Evolutionary conservation across 2,113 vertebrate genomes (phyloP).

Genomic region (Nothoprocta pentlandii): DNA sequence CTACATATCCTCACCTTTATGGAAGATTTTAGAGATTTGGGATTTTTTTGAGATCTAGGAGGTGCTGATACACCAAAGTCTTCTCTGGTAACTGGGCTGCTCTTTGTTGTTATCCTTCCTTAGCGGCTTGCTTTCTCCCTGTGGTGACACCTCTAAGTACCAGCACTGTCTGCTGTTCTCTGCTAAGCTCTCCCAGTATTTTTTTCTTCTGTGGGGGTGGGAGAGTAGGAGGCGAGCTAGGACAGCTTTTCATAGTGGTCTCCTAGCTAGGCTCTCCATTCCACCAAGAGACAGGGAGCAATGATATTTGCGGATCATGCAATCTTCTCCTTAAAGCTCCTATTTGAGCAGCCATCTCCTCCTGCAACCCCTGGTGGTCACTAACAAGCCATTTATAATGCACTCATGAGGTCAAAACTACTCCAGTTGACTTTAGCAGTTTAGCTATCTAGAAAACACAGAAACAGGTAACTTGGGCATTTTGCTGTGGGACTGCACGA

Average conservation of each 20-base stretch:
- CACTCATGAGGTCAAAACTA: conserved; percentile 35
- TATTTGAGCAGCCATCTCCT: conserved; percentile 21
- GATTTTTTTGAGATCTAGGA: not conserved
- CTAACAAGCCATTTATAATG: conserved; percentile 34
- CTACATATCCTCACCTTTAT: conserved; percentile 1
- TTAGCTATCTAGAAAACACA: conserved; percentile 25
- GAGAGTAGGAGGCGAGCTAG: not conserved
- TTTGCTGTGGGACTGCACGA: not conserved
- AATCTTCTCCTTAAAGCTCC: not conserved
- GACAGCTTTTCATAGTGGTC: not conserved
- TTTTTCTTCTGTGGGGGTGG: not conserved
- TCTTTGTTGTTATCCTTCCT: not conserved
- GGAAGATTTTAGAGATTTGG: not conserved
- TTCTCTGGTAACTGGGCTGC: not conserved
- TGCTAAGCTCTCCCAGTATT: not conserved
- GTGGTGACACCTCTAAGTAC: not conserved
- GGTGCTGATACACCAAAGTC: not conserved
- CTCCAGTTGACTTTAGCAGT: not conserved
- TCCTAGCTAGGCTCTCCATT: not conserved
- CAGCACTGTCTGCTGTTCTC: not conserved
- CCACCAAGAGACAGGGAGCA: not conserved
- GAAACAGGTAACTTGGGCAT: not conserved
- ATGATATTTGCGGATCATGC: not conserved
- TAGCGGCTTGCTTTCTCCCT: not conserved
- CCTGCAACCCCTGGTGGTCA: not conserved